Evolutionary conservation across 2,113 vertebrate genomes (phyloP), one percentile per base, ranked within the genome.

Genomic region (Dipodomys merriami): DNA sequence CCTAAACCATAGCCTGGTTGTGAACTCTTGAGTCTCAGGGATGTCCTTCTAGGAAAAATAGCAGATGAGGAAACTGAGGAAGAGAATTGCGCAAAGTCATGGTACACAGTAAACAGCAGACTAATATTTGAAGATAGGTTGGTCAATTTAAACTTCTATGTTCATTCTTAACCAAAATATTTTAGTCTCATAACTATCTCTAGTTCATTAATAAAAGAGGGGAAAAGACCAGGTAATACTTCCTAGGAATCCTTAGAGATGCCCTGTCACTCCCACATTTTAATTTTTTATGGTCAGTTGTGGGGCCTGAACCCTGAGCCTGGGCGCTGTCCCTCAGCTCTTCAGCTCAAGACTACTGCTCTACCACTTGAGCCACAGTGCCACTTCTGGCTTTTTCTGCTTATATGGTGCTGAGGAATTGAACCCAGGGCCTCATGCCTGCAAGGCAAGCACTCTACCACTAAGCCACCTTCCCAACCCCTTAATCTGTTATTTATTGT

Each of bases 21-120:
- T 0, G 3, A 25, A 39, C 22, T 89, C 62, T 39, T 65, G 67
- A 87, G 76, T 19, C 20, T 46, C 53, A 93, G 62, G 9, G 39
- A 69, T 69, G 88, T 84, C 49, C 88, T 88, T 64, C 79, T 69
- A 27, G 71, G 71, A 76, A 67, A 94, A 84, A 83, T 0, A 80
- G 67, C 18, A 85, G 78, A 87, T 72, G 49, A 93, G 82, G 71
- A 94, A 93, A 89, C 80, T 2, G 33, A 95, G 67, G 67, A 39
- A 95, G 49, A 90, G 79, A 83, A 18, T 72, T 89, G 78, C 46
- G 79, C 60, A 84, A 88, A 85, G 46, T 80, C 69, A 79, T 8
- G 53, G 60, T 35, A 44, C 67, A 74, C 4, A 82, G 13, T 30
- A 64, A 83, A 69, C 10, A 84, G 49, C n/a, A 81, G 69, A 74